Evolutionary conservation across 53 echinoderm and acorn worm species (phyloP), one percentile per base, ranked within the genome.

Genomic region (Pentamera pediparva): DNA sequence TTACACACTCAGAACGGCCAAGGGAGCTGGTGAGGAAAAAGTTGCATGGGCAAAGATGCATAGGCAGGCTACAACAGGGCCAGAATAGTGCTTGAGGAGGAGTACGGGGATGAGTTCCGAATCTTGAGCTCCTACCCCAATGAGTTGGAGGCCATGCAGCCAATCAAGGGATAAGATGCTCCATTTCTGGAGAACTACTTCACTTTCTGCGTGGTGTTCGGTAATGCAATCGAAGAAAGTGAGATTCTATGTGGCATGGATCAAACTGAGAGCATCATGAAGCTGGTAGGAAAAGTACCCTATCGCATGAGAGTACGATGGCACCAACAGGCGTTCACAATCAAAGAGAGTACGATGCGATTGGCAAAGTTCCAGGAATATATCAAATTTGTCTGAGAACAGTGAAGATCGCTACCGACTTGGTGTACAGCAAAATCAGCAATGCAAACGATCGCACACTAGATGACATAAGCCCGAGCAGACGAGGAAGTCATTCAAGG

Each of bases 1-100:
- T 63, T 89, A 65, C 15, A 86, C 86, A 0, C n/a, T 64, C 57
- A 12, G 79, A 83, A 17, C 74, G 78, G 43, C 74, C 86, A 15
- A 86, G 69, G 17, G 50, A 79, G 4, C 73, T 83, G 7, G 89
- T 89, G 33, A 85, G n/a, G n/a, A n/a, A n/a, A 22, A 13, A 75
- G 85, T 21, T 85, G 78, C 13, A 89, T 85, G 70, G 57, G 78
- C 4, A 59, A 38, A 2, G 21, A 82, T 47, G 55, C 75, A 7
- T 26, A 74, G 2, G 2, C 24, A 15, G 76, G 82, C 19, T 89
- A 74, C 60, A 34, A 34, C 1, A 35, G 81, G 47, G 82, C 83
- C 0, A 64, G 58, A 6, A 58, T 27, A 17, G 62, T 75, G 32
- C 38, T 82, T 30, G 79, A 86, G 37, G 51, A 47, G 32, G 35